Evolutionary conservation across 2,113 vertebrate species (phyloP).

Genomic region (Serilophus lunatus): DNA sequence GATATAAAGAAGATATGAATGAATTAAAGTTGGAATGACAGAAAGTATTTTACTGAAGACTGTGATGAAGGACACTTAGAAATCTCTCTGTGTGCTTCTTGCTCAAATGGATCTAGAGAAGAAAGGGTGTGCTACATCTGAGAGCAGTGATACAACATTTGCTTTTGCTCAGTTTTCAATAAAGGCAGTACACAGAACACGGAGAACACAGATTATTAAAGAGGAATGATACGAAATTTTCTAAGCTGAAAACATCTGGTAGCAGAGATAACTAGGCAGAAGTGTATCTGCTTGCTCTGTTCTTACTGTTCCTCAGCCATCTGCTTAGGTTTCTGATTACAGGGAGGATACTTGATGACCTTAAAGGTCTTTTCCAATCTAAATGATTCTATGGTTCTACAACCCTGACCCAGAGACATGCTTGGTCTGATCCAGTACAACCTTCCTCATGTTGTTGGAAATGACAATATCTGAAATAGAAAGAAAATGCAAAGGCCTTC

Average conservation of each 20-base stretch:
- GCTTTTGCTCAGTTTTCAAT: not conserved
- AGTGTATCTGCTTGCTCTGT: not conserved
- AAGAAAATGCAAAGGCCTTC: not conserved
- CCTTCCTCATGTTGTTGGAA: not conserved
- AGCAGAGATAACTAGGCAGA: not conserved
- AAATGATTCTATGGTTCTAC: not conserved
- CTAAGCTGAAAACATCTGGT: not conserved
- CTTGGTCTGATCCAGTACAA: not conserved
- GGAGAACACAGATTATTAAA: not conserved
- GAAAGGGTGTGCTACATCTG: not conserved
- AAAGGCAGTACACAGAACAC: not conserved
- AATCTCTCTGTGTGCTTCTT: not conserved
- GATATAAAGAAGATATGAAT: not conserved
- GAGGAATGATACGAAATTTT: not conserved
- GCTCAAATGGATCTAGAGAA: not conserved
- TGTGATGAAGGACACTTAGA: not conserved
- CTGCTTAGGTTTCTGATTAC: not conserved
- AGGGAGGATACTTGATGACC: not conserved
- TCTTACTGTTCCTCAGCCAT: not conserved
- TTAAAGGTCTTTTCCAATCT: not conserved
- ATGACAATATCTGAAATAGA: not conserved
- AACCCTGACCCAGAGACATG: not conserved
- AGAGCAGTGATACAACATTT: not conserved
- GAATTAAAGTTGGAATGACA: not conserved
- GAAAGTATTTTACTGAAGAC: not conserved